These are phyloP conservation scores for Mactromeris polynyma DNA, from an alignment of 2,888 invertebrate genomes.

Conservation along the genomic window DNA sequence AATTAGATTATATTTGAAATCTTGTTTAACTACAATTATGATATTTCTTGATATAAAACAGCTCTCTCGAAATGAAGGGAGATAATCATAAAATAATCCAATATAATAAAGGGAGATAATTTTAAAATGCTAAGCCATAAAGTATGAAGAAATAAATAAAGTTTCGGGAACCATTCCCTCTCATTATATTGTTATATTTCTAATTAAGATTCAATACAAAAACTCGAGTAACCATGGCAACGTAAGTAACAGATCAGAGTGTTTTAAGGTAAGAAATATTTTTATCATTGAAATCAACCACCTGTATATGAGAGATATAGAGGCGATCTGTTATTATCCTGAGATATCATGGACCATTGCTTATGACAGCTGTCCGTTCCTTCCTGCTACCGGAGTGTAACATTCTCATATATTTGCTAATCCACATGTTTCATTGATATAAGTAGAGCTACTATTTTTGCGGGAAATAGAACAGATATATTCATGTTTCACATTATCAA, in stretches of 20 bases:
- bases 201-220: neutral
- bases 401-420: neutral
- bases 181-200: no score
- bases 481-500: no score
- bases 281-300: slow-evolving; percentile 32
- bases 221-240: neutral
- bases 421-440: no score
- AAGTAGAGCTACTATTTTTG: no score
- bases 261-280: neutral
- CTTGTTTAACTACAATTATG: neutral
- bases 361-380: slow-evolving; percentile 41
- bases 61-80: neutral
- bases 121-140: neutral
- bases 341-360: slow-evolving; percentile 29
- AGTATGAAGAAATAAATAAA: neutral
- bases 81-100: neutral
- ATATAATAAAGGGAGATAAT: neutral
- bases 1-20: neutral
- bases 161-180: no score
- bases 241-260: neutral
- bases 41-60: neutral
- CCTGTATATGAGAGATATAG: slow-evolving; percentile 1
- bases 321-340: neutral
- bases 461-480: no score
- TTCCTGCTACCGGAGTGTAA: neutral